Evolutionary conservation across 2,113 vertebrate genomes (phyloP).

Genomic region (Ailurus styani): DNA sequence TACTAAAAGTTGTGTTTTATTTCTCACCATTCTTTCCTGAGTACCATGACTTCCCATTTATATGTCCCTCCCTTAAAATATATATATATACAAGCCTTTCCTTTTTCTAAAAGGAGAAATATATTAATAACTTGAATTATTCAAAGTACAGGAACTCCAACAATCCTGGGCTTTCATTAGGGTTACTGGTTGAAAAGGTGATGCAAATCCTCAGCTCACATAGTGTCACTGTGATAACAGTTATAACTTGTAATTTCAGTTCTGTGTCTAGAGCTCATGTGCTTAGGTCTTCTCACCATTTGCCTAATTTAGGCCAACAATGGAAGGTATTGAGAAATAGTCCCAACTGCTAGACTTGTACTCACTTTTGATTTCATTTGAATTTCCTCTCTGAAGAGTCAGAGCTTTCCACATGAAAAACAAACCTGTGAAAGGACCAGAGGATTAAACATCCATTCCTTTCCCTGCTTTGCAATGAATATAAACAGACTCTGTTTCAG

Average conservation of each 20-base stretch:
- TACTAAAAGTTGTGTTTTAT: not conserved
- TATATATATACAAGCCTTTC: not conserved
- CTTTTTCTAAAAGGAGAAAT: not conserved
- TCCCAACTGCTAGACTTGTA: not conserved
- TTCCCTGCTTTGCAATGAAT: slow-evolving; percentile 24
- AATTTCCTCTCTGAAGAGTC: not conserved
- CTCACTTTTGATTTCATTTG: not conserved
- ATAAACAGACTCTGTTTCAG: slow-evolving; percentile 47
- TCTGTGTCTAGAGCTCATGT: not conserved
- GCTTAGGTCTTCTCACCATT: not conserved
- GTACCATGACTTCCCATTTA: not conserved
- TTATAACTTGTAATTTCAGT: not conserved
- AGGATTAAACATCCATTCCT: not conserved
- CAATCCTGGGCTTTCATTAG: not conserved
- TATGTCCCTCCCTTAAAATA: not conserved
- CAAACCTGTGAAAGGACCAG: not conserved
- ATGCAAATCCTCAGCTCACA: not conserved
- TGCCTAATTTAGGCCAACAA: not conserved
- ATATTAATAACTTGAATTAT: not conserved
- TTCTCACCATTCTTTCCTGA: not conserved
- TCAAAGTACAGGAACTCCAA: not conserved
- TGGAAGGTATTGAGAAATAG: not conserved
- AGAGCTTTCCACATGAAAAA: not conserved
- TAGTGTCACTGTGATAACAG: not conserved
- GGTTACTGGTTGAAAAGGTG: not conserved